A percentile compares a stretch with the other conserved stretches of the same genome.
phyloP scores from a whole-genome alignment of 2,797 vertebrate species.

The Dipus sagitta region DNA sequence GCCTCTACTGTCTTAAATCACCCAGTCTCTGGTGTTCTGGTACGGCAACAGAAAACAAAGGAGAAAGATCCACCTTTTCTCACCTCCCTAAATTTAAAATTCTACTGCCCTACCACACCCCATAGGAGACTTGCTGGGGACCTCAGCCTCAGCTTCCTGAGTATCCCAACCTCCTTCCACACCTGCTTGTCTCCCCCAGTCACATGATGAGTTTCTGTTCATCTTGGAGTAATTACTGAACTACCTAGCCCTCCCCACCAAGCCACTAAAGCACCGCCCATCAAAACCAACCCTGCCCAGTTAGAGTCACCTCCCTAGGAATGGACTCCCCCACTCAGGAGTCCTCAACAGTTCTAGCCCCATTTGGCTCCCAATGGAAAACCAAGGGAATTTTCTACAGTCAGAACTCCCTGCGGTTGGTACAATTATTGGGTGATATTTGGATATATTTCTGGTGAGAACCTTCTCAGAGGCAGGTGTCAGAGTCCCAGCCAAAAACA shows the following conservation, averaged over 20 bases:
- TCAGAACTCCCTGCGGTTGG: background rate
- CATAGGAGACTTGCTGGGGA: background rate
- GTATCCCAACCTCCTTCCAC: background rate
- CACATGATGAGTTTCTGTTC: background rate
- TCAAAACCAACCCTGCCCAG: background rate
- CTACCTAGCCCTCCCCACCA: background rate
- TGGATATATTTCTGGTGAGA: background rate
- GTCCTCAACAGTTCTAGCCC: background rate
- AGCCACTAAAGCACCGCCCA: background rate
- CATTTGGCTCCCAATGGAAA: background rate
- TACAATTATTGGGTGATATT: background rate
- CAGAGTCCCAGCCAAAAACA: constrained; percentile 15
- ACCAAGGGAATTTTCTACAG: background rate
- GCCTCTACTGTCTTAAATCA: background rate
- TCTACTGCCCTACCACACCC: background rate
- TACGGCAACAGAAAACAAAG: background rate
- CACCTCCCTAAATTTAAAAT: background rate
- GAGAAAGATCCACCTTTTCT: background rate
- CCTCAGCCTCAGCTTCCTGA: background rate
- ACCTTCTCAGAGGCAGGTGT: background rate
- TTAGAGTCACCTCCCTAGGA: background rate
- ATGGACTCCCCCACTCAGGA: background rate
- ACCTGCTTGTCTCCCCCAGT: background rate
- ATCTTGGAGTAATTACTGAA: background rate
- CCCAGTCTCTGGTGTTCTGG: background rate